Evolutionary conservation across 2,113 vertebrate species (phyloP).

Genomic region (Ursus arctos): DNA sequence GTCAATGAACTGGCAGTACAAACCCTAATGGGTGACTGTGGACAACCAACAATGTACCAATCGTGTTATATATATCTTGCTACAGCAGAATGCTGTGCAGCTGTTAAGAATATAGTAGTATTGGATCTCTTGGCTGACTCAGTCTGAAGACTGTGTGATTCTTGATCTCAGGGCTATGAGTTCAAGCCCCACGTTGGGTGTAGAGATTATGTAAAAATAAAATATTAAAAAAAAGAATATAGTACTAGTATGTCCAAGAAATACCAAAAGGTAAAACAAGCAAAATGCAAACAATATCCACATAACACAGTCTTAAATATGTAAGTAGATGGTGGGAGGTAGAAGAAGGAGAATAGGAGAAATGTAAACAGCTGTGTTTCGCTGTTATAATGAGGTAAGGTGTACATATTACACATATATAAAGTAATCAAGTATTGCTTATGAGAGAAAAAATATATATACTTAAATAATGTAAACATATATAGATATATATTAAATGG

Average conservation of each 20-base stretch:
- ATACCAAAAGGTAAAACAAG: slow-evolving; percentile 1
- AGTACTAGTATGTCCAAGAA: background rate
- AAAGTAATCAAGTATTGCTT: background rate
- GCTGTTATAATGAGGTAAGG: background rate
- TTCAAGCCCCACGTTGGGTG: background rate
- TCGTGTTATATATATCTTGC: background rate
- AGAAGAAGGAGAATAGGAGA: background rate
- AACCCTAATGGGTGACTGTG: background rate
- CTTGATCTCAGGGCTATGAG: background rate
- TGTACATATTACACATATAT: background rate
- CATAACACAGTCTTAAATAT: background rate
- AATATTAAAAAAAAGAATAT: background rate
- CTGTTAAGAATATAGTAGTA: background rate
- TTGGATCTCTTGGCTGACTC: background rate
- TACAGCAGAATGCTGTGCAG: background rate
- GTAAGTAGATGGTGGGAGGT: background rate
- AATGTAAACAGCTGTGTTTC: background rate
- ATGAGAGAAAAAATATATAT: background rate
- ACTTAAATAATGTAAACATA: background rate
- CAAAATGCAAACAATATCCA: slow-evolving; percentile 32
- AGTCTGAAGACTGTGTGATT: background rate
- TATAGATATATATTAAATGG: background rate
- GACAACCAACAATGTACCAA: background rate
- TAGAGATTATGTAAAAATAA: background rate
- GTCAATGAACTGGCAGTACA: background rate